Conservation (phyloP, 2,113 vertebrate species). For the Zootoca vivipara region DNA sequence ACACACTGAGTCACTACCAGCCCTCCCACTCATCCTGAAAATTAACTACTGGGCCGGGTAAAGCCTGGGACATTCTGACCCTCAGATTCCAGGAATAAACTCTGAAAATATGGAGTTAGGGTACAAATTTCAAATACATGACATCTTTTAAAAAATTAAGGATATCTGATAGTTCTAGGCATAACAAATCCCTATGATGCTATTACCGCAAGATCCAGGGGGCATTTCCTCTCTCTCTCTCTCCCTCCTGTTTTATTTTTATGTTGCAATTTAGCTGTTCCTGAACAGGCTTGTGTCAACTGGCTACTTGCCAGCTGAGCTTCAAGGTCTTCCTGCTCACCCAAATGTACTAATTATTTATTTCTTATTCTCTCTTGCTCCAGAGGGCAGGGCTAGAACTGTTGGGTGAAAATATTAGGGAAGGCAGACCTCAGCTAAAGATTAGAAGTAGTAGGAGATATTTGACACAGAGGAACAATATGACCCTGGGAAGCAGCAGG, state of each 20-base stretch:
- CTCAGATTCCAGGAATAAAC: neutral
- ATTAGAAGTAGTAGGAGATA: neutral
- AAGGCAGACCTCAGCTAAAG: neutral
- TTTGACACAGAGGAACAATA: too few species aligned
- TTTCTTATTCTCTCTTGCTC: neutral
- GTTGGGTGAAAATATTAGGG: neutral
- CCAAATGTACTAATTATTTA: slow-evolving; percentile 8
- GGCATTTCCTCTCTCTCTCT: neutral
- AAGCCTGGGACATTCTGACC: neutral
- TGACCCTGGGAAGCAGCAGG: too few species aligned
- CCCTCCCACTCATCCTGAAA: neutral
- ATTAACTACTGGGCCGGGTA: neutral
- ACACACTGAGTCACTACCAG: neutral
- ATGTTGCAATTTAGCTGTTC: neutral
- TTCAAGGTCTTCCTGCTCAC: slow-evolving; percentile 26
- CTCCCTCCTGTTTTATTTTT: neutral
- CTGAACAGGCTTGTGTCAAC: neutral
- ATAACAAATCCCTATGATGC: neutral
- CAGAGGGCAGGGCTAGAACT: neutral
- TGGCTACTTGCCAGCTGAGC: neutral
- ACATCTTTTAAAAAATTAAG: neutral
- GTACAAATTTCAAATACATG: neutral
- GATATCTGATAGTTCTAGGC: neutral
- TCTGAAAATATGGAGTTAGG: neutral
- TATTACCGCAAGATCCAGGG: neutral